Base-by-base conservation (phyloP, 2,888 invertebrate species). In the Elgonia sp. region DNA sequence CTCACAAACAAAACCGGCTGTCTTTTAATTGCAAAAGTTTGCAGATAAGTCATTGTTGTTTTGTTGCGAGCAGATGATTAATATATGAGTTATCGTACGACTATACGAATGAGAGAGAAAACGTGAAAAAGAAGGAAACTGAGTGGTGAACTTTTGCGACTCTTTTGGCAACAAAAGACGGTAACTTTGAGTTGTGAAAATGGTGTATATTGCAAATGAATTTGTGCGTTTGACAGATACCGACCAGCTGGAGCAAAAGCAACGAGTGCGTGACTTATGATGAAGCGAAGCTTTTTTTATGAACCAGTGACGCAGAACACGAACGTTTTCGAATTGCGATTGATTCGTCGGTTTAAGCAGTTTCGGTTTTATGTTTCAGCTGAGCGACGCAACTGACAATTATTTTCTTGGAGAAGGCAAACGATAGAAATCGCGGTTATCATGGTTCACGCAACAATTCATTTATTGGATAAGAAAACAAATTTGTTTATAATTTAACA, bases 21-120 rank as follows among this genome's bases (percentile, higher is more conserved):
- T 81, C 83, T 75, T 50, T 76, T 76, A 81, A 83, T 83, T 76
- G 67, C 67, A 69, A 75, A 83, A 83, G 53, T 83, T 83, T 69
- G 46, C 53, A 39, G 65, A 65, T 42, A 77, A 55, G 37, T 63
- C 39, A 50, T 62, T 63, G 53, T 65, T 65, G 53, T 69, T 55
- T 69, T 46, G 57, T 57, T 53, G 16, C 37, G 29, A 29, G 29
- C 50, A 10, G 62, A 46, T 40, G 39, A 70, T 62, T 70, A 46
- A 69, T 57, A 18, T 29, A 1, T 9, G 42, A 57, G 57, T 75
- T 75, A 62, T 42, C 55, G 55, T 20, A 39, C 46, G 46, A 46
- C 20, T 55, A n/a, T n/a, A n/a, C 55, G 20, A 55, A n/a, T 55
- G 55, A 55, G 29, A 29, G 29, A 1, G 29, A 29, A 29, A 29